Conservation (phyloP, 2,113 vertebrate genomes). For the Hemichromis elongatus region DNA sequence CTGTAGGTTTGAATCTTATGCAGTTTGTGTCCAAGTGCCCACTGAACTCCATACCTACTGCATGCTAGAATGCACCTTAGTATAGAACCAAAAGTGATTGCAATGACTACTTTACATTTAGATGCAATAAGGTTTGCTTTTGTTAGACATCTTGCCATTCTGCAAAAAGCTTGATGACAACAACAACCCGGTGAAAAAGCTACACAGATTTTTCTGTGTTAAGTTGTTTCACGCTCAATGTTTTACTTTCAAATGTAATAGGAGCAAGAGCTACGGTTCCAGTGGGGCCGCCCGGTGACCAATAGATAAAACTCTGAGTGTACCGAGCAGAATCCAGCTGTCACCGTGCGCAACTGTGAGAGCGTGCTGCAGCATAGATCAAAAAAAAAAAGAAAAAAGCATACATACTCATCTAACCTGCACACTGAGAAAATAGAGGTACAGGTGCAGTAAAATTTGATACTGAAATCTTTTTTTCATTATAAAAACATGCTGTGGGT, state of each 20-base stretch:
- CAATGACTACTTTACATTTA: neutral
- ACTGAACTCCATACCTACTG: neutral
- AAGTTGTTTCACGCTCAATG: neutral
- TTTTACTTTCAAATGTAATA: neutral
- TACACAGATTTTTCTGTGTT: neutral
- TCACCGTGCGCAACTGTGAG: neutral
- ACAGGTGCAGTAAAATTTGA: neutral
- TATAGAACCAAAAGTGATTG: neutral
- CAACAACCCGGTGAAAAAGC: neutral
- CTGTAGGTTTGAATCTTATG: neutral
- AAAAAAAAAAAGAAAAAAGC: neutral
- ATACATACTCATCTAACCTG: neutral
- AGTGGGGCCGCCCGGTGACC: constrained; percentile 14
- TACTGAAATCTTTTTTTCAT: neutral
- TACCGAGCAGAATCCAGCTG: constrained; percentile 22
- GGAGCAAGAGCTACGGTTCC: neutral
- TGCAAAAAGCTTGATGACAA: neutral
- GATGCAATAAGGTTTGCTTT: neutral
- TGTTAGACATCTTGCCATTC: neutral
- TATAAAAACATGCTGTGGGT: neutral
- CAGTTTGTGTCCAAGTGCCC: neutral
- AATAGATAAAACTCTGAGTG: constrained; percentile 17
- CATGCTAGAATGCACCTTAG: neutral
- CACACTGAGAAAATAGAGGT: neutral
- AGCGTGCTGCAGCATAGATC: neutral